These are phyloP conservation scores for Zaprionus lachaisei DNA, from an alignment of 1,140 invertebrate species.

Conservation along the genomic window DNA sequence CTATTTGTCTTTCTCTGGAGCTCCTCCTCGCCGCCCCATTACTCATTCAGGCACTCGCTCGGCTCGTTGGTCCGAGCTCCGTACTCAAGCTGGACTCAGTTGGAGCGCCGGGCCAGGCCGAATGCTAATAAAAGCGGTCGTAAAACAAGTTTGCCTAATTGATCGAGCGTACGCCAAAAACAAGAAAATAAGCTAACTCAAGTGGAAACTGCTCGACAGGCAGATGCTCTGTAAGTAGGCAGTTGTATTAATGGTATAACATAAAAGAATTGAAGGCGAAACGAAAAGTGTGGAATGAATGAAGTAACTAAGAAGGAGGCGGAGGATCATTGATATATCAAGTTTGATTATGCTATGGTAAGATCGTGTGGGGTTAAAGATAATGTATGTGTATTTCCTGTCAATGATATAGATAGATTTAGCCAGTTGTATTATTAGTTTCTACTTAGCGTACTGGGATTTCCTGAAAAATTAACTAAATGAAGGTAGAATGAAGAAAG, in stretches of 20 bases:
- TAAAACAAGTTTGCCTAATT: conserved; percentile 85
- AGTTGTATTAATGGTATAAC: background rate
- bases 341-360: no score
- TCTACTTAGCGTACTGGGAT: no score
- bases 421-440: no score
- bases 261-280: no score
- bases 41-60: conserved; percentile 69
- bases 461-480: no score
- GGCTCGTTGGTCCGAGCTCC: background rate
- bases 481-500: no score
- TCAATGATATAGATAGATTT: no score
- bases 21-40: conserved; percentile 55
- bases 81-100: background rate
- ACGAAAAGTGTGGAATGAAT: no score
- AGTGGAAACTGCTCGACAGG: background rate
- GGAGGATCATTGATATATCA: no score
- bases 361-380: no score
- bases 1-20: conserved; percentile 1
- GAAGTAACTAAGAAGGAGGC: no score
- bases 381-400: no score
- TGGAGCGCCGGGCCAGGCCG: conserved; percentile 64
- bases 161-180: conserved; percentile 84
- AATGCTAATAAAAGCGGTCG: conserved; percentile 83
- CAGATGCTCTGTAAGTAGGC: background rate
- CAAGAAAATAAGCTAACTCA: conserved; percentile 28